Base-by-base conservation (phyloP, 1,140 invertebrate genomes). In the Pinna nobilis region DNA sequence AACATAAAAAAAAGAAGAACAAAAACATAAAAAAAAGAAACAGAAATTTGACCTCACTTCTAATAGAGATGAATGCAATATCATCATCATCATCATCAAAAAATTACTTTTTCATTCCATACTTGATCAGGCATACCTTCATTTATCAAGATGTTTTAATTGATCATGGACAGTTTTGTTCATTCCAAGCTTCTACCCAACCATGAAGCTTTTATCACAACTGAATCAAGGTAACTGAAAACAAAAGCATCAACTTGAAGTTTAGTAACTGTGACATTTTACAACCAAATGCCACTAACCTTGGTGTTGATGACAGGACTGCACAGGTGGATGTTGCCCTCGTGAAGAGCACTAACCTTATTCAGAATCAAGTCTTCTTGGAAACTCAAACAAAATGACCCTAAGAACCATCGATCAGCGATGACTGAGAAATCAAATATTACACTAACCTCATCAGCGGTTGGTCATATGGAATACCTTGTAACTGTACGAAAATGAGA, bases 181-280 rank as follows among this genome's bases (percentile, higher is more conserved):
- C 59, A 41, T 37, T 61, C 59, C 59, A 61, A 61, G 59, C 59
- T 61, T 61, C 59, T 61, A 61, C 59, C 28, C 59, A 61, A 61
- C 59, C 59, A 41, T 61, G 59, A 61, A 61, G 59, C 59, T 61
- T 33, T 57, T 61, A 37, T 41, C 59, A 35, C 59, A 61, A 61
- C 28, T 30, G 59, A 37, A 41, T 61, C 59, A 23, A 61, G 59
- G 59, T 39, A 39, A 61, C 59, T 61, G 59, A 61, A 61, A 61
- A 61, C 59, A 61, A 37, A 61, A 61, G 59, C 39, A 61, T 61
- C 59, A 61, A 37, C 59, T 61, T 61, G 37, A 37, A 57, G 32
- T 30, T 57, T 37, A 41, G 28, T 44, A 37, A 25, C 37, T 41
- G 59, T 63, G 59, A 63, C 59, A 63, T n/a, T 63, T 63, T 25